A percentile compares a stretch with the other conserved stretches of the same genome.
Evolutionary conservation across 2,113 vertebrate species (phyloP).

Genomic region (Eonycteris spelaea): DNA sequence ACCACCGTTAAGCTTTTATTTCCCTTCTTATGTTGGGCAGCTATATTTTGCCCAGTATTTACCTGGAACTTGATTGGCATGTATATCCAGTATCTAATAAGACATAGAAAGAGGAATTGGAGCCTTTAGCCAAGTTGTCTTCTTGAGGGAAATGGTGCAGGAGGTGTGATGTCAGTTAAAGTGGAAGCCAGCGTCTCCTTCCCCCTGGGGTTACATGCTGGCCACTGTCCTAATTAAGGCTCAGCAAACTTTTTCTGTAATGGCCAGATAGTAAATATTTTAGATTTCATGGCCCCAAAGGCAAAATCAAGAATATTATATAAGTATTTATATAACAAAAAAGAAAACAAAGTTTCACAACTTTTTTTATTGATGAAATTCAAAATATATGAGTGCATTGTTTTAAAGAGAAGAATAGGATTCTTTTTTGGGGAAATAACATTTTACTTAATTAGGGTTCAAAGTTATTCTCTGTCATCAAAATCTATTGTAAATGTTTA

Average conservation of each 20-base stretch:
- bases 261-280: background rate
- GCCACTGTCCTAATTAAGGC: background rate
- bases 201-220: fast-evolving
- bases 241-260: background rate
- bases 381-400: background rate
- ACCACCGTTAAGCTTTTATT: background rate
- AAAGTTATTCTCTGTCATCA: background rate
- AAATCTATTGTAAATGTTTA: background rate
- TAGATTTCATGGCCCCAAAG: background rate
- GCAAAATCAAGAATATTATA: background rate
- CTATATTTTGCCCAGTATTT: background rate
- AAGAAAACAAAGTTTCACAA: background rate
- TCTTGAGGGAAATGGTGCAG: background rate
- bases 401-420: background rate
- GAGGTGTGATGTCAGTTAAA: background rate
- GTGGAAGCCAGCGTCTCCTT: background rate
- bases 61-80: background rate
- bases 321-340: background rate
- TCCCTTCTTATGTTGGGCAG: background rate
- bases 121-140: background rate
- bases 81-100: background rate
- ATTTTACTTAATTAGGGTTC: background rate
- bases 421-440: background rate
- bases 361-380: background rate
- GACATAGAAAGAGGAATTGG: background rate